phyloP scores from a whole-genome alignment of 2,888 invertebrate species.

The Leuctra nigra region DNA sequence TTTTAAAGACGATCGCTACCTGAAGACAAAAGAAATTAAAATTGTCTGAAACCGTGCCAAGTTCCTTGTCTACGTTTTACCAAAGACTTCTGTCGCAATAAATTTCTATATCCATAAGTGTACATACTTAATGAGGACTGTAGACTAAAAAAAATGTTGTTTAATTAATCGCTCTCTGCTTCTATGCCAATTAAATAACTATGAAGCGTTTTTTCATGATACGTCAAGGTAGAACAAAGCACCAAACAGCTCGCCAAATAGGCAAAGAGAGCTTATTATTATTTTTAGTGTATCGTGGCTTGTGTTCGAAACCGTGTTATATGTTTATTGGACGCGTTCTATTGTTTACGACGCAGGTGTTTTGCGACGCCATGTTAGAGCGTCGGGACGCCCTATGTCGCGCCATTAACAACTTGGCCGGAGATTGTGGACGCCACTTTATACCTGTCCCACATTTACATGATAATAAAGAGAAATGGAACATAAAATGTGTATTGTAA shows the following conservation, averaged over 20 bases:
- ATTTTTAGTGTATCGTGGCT: constrained; percentile 5
- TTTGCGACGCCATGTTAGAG: not conserved
- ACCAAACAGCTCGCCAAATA: constrained; percentile 2
- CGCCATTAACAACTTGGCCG: constrained; percentile 5
- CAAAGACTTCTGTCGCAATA: constrained; percentile 4
- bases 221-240: constrained; percentile 9
- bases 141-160: not conserved
- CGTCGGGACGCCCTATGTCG: constrained; percentile 7
- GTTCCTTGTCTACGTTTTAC: not conserved
- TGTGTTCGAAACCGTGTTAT: too few relatives aligned
- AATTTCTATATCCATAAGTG: constrained; percentile 12
- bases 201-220: constrained; percentile 4
- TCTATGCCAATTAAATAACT: constrained; percentile 8
- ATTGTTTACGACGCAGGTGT: constrained; percentile 1
- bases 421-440: not conserved
- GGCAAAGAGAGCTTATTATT: constrained; percentile 2
- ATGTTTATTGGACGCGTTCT: not conserved
- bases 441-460: not conserved
- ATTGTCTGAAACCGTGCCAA: not conserved
- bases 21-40: not conserved
- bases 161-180: constrained; percentile 8
- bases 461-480: not conserved
- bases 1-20: not conserved
- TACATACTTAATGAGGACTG: constrained; percentile 8
- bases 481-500: not conserved